Evolutionary conservation across 2,888 invertebrate genomes (phyloP).

Genomic region (Plutella xylostella): DNA sequence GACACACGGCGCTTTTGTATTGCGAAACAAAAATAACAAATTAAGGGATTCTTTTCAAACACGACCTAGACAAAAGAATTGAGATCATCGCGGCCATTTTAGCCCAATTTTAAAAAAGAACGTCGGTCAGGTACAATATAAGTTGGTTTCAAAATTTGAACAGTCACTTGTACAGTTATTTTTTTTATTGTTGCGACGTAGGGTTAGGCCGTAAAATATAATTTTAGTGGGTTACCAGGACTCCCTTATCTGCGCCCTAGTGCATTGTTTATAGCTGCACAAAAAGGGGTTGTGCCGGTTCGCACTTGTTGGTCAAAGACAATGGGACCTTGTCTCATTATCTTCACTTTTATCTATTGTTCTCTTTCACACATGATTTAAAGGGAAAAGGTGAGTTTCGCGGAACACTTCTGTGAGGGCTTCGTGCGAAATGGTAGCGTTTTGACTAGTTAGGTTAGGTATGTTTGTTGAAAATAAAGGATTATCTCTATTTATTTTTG

Average conservation of each 20-base stretch:
- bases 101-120: background rate
- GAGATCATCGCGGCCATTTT: background rate
- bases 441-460: background rate
- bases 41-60: constrained; percentile 37
- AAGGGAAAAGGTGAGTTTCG: background rate
- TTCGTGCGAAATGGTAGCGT: background rate
- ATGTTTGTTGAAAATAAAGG: background rate
- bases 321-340: background rate
- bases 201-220: background rate
- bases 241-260: constrained; percentile 3
- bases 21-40: constrained; percentile 33
- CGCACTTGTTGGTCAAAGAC: background rate
- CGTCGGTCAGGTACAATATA: background rate
- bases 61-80: constrained; percentile 22
- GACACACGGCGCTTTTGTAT: constrained; percentile 33
- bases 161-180: constrained; percentile 2
- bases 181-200: constrained; percentile 1
- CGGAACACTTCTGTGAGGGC: background rate
- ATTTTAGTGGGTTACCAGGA: constrained; percentile 7
- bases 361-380: constrained; percentile 3
- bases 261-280: background rate
- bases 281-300: background rate
- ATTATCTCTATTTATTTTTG: background rate
- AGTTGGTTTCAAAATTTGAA: background rate
- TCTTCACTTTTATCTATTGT: background rate